Evolutionary conservation across 2,888 invertebrate species (phyloP).

Genomic region (Euzetes globulus): DNA sequence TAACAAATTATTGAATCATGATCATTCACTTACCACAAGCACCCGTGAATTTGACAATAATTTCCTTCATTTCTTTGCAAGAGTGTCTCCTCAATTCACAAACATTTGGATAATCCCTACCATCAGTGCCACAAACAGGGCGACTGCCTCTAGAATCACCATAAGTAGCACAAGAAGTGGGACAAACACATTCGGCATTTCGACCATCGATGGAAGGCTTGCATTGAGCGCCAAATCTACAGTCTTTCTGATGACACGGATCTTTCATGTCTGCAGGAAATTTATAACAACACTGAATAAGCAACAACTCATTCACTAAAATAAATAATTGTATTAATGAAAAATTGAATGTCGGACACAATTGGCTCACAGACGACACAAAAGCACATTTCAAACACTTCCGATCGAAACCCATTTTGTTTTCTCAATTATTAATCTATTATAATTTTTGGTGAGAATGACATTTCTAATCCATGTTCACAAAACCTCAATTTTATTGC

Average conservation of each 20-base stretch:
- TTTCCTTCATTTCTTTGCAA: conserved; percentile 48
- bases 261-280: conserved; percentile 60
- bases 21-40: conserved; percentile 48
- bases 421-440: no score
- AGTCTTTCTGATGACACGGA: conserved; percentile 62
- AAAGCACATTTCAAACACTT: not conserved
- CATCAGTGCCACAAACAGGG: conserved; percentile 64
- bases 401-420: not conserved
- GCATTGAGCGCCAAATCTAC: conserved; percentile 64
- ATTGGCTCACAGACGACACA: not conserved
- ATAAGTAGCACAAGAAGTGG: conserved; percentile 67
- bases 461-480: no score
- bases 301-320: not conserved
- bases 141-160: conserved; percentile 72
- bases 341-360: not conserved
- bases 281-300: conserved; percentile 50
- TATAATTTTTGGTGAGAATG: no score
- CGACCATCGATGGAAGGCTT: conserved; percentile 59
- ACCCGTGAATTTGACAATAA: conserved; percentile 50
- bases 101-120: conserved; percentile 48
- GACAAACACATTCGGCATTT: conserved; percentile 67
- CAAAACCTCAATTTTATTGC: no score
- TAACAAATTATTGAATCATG: not conserved
- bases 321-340: conserved; percentile 2
- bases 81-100: conserved; percentile 49